Conservation (phyloP, 2,797 vertebrate species). For the Lacerta agilis region DNA sequence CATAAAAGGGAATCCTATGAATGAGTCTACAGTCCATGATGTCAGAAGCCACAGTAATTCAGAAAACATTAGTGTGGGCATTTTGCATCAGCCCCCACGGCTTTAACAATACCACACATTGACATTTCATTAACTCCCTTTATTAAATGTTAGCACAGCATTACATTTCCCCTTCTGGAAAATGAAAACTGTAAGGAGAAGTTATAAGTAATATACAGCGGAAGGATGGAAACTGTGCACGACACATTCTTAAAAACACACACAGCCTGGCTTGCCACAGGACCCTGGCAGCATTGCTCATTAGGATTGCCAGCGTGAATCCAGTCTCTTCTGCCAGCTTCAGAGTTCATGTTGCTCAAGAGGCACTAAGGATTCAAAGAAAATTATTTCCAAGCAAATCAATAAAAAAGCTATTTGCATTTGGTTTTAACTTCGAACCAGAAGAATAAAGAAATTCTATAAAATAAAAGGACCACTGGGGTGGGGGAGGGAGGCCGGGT, state of each 20-base stretch:
- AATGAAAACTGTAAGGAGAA: constrained; percentile 1
- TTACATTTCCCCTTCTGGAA: background rate
- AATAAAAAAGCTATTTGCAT: constrained; percentile 32
- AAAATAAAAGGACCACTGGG: constrained; percentile 23
- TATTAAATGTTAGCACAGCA: background rate
- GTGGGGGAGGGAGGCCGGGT: background rate
- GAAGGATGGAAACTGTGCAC: background rate
- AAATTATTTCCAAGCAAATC: constrained; percentile 37
- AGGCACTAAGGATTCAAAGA: constrained; percentile 10
- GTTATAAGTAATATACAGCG: background rate
- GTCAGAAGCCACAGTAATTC: background rate
- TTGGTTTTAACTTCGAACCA: constrained; percentile 26
- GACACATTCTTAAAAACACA: background rate
- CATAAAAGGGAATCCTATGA: background rate
- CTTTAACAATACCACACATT: background rate
- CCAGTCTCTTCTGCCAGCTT: background rate
- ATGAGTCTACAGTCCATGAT: background rate
- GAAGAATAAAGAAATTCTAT: constrained; percentile 16
- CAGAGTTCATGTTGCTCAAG: constrained; percentile 1
- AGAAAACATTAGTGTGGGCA: background rate
- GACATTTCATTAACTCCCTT: background rate
- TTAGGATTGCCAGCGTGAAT: constrained; percentile 14
- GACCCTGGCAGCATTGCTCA: constrained; percentile 8
- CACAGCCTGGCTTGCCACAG: background rate
- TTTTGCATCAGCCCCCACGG: background rate